Percentiles rank a stretch among this genome's conserved stretches.
These are phyloP conservation scores for Neomonachus schauinslandi DNA, from an alignment of 2,113 vertebrate genomes.

Conservation along the genomic window DNA sequence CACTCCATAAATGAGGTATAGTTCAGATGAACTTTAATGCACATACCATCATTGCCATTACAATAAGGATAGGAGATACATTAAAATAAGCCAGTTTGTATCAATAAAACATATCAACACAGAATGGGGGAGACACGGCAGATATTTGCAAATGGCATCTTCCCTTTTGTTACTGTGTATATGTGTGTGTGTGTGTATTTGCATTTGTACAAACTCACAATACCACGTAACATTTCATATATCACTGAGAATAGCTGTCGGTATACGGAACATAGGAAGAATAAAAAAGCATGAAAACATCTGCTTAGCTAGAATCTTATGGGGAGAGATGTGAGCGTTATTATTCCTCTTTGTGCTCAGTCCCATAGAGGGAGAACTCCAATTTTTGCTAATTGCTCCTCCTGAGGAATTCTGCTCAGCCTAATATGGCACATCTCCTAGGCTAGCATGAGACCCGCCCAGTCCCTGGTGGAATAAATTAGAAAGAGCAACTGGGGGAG, in stretches of 20 bases:
- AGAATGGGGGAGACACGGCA: not conserved
- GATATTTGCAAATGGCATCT: slow-evolving; percentile 43
- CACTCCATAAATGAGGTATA: not conserved
- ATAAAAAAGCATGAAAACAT: slow-evolving; percentile 5
- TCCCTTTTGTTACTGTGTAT: not conserved
- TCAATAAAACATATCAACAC: not conserved
- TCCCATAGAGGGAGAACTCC: not conserved
- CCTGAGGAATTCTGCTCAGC: slow-evolving; percentile 56
- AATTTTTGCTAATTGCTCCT: slow-evolving; percentile 62
- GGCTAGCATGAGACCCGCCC: slow-evolving; percentile 21
- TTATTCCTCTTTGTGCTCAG: slow-evolving; percentile 4
- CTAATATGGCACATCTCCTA: slow-evolving; percentile 46
- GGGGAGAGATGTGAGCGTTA: not conserved
- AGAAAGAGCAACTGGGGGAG: slow-evolving; percentile 25
- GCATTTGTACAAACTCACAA: slow-evolving; percentile 28
- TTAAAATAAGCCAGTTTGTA: slow-evolving; percentile 25
- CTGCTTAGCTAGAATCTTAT: slow-evolving; percentile 34
- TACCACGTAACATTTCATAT: not conserved
- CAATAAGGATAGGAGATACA: not conserved
- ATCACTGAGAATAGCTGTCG: not conserved
- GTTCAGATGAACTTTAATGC: slow-evolving; percentile 41
- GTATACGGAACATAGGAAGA: not conserved
- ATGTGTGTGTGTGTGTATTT: not conserved
- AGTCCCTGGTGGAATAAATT: slow-evolving; percentile 57
- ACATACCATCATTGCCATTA: not conserved